Percentiles rank a stretch among this genome's conserved stretches.
These are phyloP conservation scores for Helarctos malayanus DNA, from an alignment of 2,797 vertebrate species.

Conservation along the genomic window DNA sequence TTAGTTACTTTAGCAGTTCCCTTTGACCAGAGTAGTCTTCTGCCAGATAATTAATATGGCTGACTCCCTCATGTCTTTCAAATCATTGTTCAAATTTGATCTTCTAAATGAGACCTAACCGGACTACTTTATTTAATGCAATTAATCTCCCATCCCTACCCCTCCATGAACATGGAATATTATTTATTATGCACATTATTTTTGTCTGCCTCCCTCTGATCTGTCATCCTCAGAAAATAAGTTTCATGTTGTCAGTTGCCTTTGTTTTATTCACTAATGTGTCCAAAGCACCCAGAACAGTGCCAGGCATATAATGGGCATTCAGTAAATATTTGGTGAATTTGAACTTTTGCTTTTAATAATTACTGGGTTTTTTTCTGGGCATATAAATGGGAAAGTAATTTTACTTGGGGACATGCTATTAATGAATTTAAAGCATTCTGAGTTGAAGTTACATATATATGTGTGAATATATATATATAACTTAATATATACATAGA, in stretches of 20 bases:
- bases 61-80: slow-evolving; percentile 5
- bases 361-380: not conserved
- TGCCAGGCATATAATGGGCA: not conserved
- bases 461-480: not conserved
- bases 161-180: not conserved
- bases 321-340: not conserved
- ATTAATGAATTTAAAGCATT: slow-evolving; percentile 54
- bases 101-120: not conserved
- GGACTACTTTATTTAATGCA: slow-evolving; percentile 14
- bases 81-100: not conserved
- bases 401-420: slow-evolving; percentile 15
- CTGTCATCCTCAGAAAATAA: slow-evolving; percentile 35
- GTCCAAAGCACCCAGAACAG: not conserved
- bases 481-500: not conserved
- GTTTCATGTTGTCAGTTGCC: not conserved
- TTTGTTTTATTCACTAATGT: slow-evolving; percentile 4
- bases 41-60: not conserved
- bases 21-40: not conserved
- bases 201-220: not conserved
- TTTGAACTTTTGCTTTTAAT: slow-evolving; percentile 54
- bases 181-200: slow-evolving; percentile 9
- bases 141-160: not conserved
- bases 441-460: not conserved
- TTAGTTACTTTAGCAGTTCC: not conserved
- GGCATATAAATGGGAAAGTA: slow-evolving; percentile 22